A percentile compares a stretch with the other conserved stretches of the same genome.
These are phyloP conservation scores for Mongoloraphidia duomilia DNA, from an alignment of 2,888 invertebrate species.

Conservation along the genomic window DNA sequence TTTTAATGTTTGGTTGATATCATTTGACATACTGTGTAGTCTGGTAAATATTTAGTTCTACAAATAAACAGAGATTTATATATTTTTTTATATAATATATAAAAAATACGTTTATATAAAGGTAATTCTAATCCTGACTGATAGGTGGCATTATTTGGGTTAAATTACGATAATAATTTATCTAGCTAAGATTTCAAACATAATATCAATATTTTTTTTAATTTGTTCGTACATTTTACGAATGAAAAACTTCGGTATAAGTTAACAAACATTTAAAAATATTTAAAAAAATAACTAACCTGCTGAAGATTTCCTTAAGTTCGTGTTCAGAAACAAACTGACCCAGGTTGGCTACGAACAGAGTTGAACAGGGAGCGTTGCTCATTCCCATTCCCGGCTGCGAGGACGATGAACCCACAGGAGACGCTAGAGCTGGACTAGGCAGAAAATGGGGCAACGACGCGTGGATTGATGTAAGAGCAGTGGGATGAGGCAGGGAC, in stretches of 20 bases:
- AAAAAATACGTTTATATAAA: too few relatives aligned
- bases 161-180: too few relatives aligned
- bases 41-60: neutral
- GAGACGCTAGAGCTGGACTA: conserved; percentile 85
- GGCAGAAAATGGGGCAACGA: conserved; percentile 76
- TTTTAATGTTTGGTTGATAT: conserved; percentile 12
- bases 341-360: conserved; percentile 96
- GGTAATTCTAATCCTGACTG: too few relatives aligned
- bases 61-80: too few relatives aligned
- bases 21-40: neutral
- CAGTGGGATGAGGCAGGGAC: conserved; percentile 46
- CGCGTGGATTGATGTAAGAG: conserved; percentile 56
- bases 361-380: conserved; percentile 89
- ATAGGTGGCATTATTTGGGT: too few relatives aligned
- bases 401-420: conserved; percentile 63
- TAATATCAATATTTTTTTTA: too few relatives aligned
- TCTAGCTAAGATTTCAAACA: too few relatives aligned
- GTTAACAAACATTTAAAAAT: too few relatives aligned
- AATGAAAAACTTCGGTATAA: neutral
- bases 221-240: too few relatives aligned
- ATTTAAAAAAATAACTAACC: conserved; percentile 42
- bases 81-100: too few relatives aligned
- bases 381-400: conserved; percentile 53
- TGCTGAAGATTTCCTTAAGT: conserved; percentile 95
- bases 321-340: conserved; percentile 97